A percentile compares a stretch with the other conserved stretches of the same genome.
Conservation (phyloP, 2,797 vertebrate genomes). For the Bradypodion ventrale region DNA sequence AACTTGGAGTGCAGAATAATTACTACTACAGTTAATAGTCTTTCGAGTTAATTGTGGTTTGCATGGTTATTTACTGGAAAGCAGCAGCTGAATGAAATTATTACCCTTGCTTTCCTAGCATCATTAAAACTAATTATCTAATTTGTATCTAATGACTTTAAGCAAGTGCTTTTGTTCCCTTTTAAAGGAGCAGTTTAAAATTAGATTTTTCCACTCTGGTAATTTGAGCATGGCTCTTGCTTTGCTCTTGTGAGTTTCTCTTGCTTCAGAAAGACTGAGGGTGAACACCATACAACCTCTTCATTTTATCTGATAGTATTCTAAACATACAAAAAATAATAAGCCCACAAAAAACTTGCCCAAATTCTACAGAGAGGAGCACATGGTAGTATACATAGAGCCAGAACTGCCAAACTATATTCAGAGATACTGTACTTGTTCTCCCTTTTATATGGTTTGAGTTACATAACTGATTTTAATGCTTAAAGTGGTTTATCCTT, state of each 20-base stretch:
- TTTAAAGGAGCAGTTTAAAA: constrained; percentile 46
- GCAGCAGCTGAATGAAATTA: constrained; percentile 57
- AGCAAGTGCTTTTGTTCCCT: constrained; percentile 56
- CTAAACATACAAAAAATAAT: background rate
- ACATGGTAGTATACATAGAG: background rate
- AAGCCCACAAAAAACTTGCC: constrained; percentile 49
- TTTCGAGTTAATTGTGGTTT: constrained; percentile 48
- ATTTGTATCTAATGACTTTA: constrained; percentile 62
- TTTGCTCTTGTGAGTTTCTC: constrained; percentile 20
- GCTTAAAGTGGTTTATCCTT: constrained; percentile 23
- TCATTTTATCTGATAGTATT: background rate
- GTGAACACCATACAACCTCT: constrained; percentile 5
- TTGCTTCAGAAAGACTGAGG: background rate
- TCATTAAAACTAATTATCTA: constrained; percentile 58
- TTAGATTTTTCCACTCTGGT: constrained; percentile 22
- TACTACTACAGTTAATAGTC: background rate
- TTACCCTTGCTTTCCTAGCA: constrained; percentile 34
- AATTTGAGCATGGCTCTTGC: constrained; percentile 15
- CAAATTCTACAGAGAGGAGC: constrained; percentile 35
- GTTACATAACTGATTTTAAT: constrained; percentile 38
- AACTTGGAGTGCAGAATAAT: constrained; percentile 46
- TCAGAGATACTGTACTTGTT: constrained; percentile 2
- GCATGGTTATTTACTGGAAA: constrained; percentile 55
- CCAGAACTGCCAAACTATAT: constrained; percentile 19
- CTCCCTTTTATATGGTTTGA: background rate